Conservation (phyloP, 1,140 invertebrate genomes). For the Papilio xuthus region DNA sequence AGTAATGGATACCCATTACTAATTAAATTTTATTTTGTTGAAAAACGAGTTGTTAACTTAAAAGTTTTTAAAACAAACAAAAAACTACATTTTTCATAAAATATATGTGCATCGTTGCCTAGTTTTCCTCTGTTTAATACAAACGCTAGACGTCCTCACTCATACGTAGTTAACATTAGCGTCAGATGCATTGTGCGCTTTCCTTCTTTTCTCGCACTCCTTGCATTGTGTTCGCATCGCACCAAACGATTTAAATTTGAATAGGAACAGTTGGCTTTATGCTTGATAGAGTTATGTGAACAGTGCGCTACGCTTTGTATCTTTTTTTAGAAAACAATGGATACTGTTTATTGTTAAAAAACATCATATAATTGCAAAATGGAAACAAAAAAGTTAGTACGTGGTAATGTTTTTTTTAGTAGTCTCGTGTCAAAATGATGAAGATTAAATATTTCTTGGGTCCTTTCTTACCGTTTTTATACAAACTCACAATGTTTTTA, state of each 20-base stretch:
- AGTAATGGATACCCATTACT: no score
- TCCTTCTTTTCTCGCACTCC: slow-evolving; percentile 22
- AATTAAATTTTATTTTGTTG: no score
- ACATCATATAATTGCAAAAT: no score
- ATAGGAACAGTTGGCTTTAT: slow-evolving; percentile 13
- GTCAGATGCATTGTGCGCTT: slow-evolving; percentile 15
- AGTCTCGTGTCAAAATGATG: no score
- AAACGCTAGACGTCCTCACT: background rate
- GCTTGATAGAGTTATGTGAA: slow-evolving; percentile 26
- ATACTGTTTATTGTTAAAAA: background rate
- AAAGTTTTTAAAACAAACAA: background rate
- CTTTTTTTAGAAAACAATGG: background rate
- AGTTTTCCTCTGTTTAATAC: background rate
- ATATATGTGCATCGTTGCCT: background rate
- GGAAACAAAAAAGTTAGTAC: no score
- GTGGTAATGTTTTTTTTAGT: no score
- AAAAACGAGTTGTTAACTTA: no score
- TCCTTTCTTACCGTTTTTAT: no score
- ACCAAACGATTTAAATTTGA: slow-evolving; percentile 22
- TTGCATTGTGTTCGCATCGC: slow-evolving; percentile 16
- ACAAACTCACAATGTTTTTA: no score
- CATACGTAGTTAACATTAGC: slow-evolving; percentile 22
- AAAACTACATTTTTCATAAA: background rate
- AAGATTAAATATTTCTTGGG: no score
- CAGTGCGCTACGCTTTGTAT: background rate